A percentile compares a stretch with the other conserved stretches of the same genome.
phyloP scores from a whole-genome alignment of 1,140 invertebrate species.

The Asobara japonica region DNA sequence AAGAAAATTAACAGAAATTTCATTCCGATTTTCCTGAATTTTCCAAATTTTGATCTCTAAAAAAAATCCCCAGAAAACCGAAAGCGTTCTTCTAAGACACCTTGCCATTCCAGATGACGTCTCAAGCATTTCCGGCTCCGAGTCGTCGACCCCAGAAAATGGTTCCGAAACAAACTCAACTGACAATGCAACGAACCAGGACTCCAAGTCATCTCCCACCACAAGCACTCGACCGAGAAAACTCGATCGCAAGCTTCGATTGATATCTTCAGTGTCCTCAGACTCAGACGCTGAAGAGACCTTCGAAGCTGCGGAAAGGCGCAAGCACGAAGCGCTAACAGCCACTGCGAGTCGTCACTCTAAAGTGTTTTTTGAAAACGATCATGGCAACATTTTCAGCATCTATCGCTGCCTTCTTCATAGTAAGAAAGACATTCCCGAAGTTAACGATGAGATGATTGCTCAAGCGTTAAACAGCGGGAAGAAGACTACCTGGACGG shows the following conservation, averaged over 20 bases:
- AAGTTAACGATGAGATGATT: constrained; percentile 62
- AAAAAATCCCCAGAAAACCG: too few relatives aligned
- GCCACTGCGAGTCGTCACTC: constrained; percentile 71
- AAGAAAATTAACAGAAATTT: too few relatives aligned
- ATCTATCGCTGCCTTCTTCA: constrained; percentile 77
- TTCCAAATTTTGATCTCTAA: too few relatives aligned
- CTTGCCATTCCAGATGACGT: constrained; percentile 69
- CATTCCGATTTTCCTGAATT: too few relatives aligned
- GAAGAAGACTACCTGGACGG: constrained; percentile 70
- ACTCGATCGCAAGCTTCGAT: neutral
- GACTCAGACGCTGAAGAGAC: constrained; percentile 53
- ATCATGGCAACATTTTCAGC: constrained; percentile 74
- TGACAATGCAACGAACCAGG: constrained; percentile 37
- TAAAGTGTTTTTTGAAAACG: constrained; percentile 79
- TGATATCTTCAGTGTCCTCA: constrained; percentile 34
- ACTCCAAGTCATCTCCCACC: constrained; percentile 5
- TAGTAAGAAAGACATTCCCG: constrained; percentile 71
- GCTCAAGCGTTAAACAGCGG: constrained; percentile 59
- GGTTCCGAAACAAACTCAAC: constrained; percentile 65
- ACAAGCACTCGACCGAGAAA: constrained; percentile 25
- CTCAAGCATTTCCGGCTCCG: constrained; percentile 81
- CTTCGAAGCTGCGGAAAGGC: constrained; percentile 44
- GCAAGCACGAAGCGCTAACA: constrained; percentile 56
- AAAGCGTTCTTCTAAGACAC: neutral
- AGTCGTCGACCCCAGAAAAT: constrained; percentile 72